Evolutionary conservation across 2,797 vertebrate genomes (phyloP), one percentile per base, ranked within the genome.

Genomic region (Sphaeramia orbicularis): DNA sequence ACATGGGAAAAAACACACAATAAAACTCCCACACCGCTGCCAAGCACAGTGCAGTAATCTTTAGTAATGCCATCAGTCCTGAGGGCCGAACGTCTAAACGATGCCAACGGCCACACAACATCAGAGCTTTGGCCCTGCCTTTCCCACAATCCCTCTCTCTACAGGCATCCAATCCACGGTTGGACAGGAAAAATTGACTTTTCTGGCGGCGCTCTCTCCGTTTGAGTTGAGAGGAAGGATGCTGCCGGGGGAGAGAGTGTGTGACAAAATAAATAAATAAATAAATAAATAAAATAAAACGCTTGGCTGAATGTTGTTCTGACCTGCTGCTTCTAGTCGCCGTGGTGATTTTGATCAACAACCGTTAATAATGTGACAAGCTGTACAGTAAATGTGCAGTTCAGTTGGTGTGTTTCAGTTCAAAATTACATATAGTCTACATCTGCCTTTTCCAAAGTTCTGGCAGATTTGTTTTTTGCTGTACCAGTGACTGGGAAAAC

Each of bases 1-100:
- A 57, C 54, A 47, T 47, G 51, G 51, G 41, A 42, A 27, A 7
- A 53, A 36, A 36, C 51, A 51, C 74, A 76, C 78, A 68, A 43
- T 57, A 44, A 66, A 61, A 70, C 50, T 38, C 70, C 71, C 82
- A 78, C 78, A 30, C 67, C 58, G 60, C 73, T 78, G 86, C 89
- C 90, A 92, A 87, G 68, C 71, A 48, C 71, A 66, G 83, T 49
- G 66, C 40, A 43, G 87, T 91, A 92, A 93, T 94, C 90, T 88
- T 80, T 69, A 81, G 83, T 89, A 86, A 86, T 90, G 86, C 87
- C 86, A 80, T 81, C 56, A 66, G 83, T 88, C 86, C 76, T 80
- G 81, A 75, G 84, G 86, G 78, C 81, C 80, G 78, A 84, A 75
- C 65, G 65, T 78, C 80, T 55, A 27, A 82, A 77, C 48, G 49